These are phyloP conservation scores for Chaenocephalus aceratus DNA, from an alignment of 2,113 vertebrate genomes.

Conservation along the genomic window DNA sequence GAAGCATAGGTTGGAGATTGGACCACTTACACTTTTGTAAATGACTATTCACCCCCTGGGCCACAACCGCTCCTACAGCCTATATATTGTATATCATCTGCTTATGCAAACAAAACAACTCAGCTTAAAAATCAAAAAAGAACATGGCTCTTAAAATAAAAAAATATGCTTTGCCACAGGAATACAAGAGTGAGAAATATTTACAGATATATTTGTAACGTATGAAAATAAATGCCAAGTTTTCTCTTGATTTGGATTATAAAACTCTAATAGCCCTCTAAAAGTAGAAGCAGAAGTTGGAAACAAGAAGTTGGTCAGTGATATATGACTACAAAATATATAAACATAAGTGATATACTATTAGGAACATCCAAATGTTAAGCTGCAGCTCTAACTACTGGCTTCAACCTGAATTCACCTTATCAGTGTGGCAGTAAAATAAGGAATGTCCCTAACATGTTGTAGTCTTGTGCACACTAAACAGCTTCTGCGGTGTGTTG, in stretches of 20 bases:
- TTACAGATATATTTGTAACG: neutral
- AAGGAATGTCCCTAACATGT: constrained; percentile 22
- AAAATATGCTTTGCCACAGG: neutral
- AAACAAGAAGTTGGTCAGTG: neutral
- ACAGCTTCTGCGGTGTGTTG: constrained; percentile 21
- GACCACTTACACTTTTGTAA: too few species aligned
- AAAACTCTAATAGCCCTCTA: neutral
- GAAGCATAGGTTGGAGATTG: too few species aligned
- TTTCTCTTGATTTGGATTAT: neutral
- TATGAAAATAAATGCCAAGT: neutral
- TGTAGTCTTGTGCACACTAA: constrained; percentile 5
- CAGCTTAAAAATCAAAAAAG: neutral
- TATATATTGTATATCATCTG: too few species aligned
- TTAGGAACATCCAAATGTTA: neutral
- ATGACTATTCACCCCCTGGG: too few species aligned
- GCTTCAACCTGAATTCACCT: neutral
- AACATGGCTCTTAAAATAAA: constrained; percentile 13
- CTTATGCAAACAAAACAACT: constrained; percentile 1
- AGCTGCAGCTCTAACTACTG: constrained; percentile 13
- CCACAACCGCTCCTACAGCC: too few species aligned
- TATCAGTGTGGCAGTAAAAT: constrained; percentile 15
- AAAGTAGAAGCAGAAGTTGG: constrained; percentile 20
- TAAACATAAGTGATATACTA: constrained; percentile 7
- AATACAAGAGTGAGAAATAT: neutral
- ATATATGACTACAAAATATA: constrained; percentile 6